A percentile compares a stretch with the other conserved stretches of the same genome.
Evolutionary conservation across 2,888 invertebrate genomes (phyloP).

Genomic region (Hirtodrosophila alboralis): DNA sequence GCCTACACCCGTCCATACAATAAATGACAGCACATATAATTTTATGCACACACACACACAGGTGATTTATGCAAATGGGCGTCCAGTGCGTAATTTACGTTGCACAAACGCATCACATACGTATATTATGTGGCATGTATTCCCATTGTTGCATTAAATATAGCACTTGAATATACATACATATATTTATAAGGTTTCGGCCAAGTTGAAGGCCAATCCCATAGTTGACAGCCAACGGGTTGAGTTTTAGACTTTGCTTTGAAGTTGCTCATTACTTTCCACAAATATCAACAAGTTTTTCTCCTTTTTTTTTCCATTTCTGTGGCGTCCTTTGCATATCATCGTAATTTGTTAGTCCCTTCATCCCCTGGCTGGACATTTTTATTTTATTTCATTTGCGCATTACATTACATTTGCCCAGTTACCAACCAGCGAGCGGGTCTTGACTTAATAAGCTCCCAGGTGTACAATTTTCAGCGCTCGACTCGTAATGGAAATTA

Average conservation of each 20-base stretch:
- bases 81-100: slow-evolving; percentile 36
- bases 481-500: slow-evolving; percentile 78
- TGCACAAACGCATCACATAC: slow-evolving; percentile 26
- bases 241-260: too few species aligned
- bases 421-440: slow-evolving; percentile 25
- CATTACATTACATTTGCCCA: slow-evolving; percentile 63
- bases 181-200: not conserved
- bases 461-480: slow-evolving; percentile 78
- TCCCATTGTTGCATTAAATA: slow-evolving; percentile 14
- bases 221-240: too few species aligned
- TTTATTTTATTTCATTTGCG: slow-evolving; percentile 76
- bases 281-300: slow-evolving; percentile 46
- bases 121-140: slow-evolving; percentile 17
- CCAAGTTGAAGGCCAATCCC: slow-evolving; percentile 6
- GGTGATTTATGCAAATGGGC: slow-evolving; percentile 53
- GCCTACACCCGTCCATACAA: not conserved
- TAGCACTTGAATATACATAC: slow-evolving; percentile 1
- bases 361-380: slow-evolving; percentile 30
- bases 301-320: slow-evolving; percentile 9
- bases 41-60: slow-evolving; percentile 14
- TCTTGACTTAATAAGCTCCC: slow-evolving; percentile 78
- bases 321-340: slow-evolving; percentile 32
- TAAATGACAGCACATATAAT: slow-evolving; percentile 36
- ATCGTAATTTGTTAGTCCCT: slow-evolving; percentile 27
- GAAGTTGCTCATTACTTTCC: too few species aligned